These are phyloP conservation scores for Anser brachyrhynchus DNA, from an alignment of 2,113 vertebrate genomes.

Conservation along the genomic window DNA sequence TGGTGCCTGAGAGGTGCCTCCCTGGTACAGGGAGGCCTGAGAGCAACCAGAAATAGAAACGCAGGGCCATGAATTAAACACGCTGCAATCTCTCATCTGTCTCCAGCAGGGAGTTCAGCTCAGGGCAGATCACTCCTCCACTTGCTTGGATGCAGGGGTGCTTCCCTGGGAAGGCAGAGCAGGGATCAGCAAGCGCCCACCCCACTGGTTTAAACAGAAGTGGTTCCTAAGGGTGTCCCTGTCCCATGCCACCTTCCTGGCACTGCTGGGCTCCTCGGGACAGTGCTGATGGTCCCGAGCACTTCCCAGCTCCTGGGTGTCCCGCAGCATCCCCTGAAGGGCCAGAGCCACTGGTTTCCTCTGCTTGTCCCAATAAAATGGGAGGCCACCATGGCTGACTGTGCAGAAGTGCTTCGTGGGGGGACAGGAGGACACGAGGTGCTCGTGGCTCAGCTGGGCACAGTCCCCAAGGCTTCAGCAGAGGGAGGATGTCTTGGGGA, in stretches of 20 bases:
- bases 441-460: not conserved
- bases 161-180: not conserved
- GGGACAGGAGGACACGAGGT: not conserved
- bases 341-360: not conserved
- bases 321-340: not conserved
- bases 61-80: slow-evolving; percentile 55
- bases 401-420: not conserved
- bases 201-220: not conserved
- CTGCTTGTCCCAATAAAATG: fast-evolving
- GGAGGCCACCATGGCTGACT: not conserved
- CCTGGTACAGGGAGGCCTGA: not conserved
- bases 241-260: not conserved
- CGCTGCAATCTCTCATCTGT: not conserved
- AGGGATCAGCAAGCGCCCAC: not conserved
- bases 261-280: not conserved
- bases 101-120: slow-evolving; percentile 11
- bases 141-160: not conserved
- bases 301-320: not conserved
- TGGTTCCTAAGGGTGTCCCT: fast-evolving
- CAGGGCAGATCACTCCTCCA: not conserved
- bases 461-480: not conserved
- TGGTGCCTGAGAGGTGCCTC: not conserved
- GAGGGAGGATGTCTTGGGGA: not conserved
- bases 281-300: not conserved
- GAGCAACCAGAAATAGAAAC: slow-evolving; percentile 55